Evolutionary conservation across 2,888 invertebrate species (phyloP), one percentile per base, ranked within the genome.

Genomic region (Cataglyphis cursor): DNA sequence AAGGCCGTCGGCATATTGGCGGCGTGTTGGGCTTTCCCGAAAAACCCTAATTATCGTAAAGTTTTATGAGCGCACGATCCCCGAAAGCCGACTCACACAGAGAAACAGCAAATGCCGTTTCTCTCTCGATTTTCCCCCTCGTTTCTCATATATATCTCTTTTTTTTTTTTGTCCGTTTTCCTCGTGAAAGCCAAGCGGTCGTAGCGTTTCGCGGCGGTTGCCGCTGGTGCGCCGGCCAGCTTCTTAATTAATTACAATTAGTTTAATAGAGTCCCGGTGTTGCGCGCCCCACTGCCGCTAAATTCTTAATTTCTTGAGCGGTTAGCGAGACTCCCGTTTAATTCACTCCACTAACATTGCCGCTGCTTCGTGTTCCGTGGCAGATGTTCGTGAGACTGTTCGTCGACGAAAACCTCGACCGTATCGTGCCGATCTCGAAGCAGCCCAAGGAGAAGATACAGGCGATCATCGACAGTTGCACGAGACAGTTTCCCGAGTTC

Each of bases 371-470:
- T 84, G 84, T 88, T 64, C 61, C 75, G 76, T 83, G 85, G 72
- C 96, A 99, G 99, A 99, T 99, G 99, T 99, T 99, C 95, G 99
- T 99, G 86, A 97, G 99, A 61, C 96, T 99, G 85, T 99, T 99
- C 95, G 99, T 99, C 85, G 99, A 99, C 95, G 99, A 99, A 95
- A 99, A 99, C 94, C 96, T 99, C 91, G 99, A 99, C 95, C 97
- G 99, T 93, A 98, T 98, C 96, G 98, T 99, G 82, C 99, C 99
- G 82, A 99, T 99, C 93, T 99, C 99, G 75, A 99, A 99, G 94
- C 99, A 99, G 95, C 99, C 99, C 10, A 99, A 99, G 95, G 99
- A 99, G 95, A 99, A 99, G 96, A 98, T 99, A 90, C 99, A 99
- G 94, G 99, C 99, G 28, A 99, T 99, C 94, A 98, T 99, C 88